Evolutionary conservation across 2,888 invertebrate species (phyloP).

Genomic region (Aphelenchoides bicaudatus): DNA sequence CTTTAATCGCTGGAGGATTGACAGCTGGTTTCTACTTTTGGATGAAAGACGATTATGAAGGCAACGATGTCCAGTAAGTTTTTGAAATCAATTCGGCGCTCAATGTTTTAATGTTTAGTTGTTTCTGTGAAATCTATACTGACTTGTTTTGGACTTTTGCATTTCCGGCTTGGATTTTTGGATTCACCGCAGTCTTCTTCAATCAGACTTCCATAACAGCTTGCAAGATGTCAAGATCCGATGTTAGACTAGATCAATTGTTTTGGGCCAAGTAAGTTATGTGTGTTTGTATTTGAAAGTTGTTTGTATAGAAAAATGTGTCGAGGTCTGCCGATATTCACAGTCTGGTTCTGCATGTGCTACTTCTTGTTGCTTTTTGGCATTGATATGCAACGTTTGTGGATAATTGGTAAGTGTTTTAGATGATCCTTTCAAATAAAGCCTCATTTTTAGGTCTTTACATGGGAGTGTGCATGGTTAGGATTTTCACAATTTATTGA

Average conservation of each 20-base stretch:
- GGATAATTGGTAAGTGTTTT: slow-evolving; percentile 27
- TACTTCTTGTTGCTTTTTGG: slow-evolving; percentile 27
- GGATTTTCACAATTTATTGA: too few species aligned
- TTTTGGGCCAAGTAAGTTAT: slow-evolving; percentile 26
- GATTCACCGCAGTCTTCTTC: slow-evolving; percentile 21
- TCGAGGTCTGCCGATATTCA: slow-evolving; percentile 26
- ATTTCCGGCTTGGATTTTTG: slow-evolving; percentile 25
- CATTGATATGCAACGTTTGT: slow-evolving; percentile 29
- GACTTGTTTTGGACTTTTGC: slow-evolving; percentile 29
- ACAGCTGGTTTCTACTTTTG: slow-evolving; percentile 20
- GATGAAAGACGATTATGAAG: slow-evolving; percentile 17
- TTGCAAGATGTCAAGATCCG: slow-evolving; percentile 20
- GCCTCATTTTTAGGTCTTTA: too few species aligned
- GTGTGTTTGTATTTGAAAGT: background rate
- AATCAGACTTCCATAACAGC: slow-evolving; percentile 25
- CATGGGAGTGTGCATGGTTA: slow-evolving; percentile 13
- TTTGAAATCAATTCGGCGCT: background rate
- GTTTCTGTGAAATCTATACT: slow-evolving; percentile 23
- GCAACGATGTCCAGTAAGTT: slow-evolving; percentile 25
- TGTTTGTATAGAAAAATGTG: slow-evolving; percentile 19
- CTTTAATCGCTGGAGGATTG: slow-evolving; percentile 16
- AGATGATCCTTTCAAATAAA: too few species aligned
- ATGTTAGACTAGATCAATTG: slow-evolving; percentile 24
- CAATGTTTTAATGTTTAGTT: slow-evolving; percentile 18
- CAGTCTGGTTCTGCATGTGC: slow-evolving; percentile 25